Conservation (phyloP, 2,797 vertebrate species). For the Coreius guichenoti region DNA sequence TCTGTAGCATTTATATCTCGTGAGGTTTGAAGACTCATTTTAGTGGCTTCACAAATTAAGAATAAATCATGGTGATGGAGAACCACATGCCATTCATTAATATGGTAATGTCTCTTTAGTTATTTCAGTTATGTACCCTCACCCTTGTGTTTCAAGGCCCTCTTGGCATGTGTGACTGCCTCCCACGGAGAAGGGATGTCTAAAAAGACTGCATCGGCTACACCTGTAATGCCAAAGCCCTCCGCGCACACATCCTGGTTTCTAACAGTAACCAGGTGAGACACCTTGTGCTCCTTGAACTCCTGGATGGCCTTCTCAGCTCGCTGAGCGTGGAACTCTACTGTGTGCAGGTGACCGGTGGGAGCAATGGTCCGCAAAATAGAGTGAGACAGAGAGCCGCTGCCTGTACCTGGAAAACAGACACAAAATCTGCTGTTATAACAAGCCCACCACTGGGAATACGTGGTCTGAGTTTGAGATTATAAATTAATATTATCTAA, state of each 20-base stretch:
- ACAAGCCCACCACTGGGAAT: not conserved
- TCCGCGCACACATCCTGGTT: slow-evolving; percentile 95
- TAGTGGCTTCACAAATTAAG: not conserved
- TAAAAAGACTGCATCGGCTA: slow-evolving; percentile 93
- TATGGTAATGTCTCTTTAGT: not conserved
- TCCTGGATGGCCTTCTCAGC: slow-evolving; percentile 89
- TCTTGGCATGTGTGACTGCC: slow-evolving; percentile 89
- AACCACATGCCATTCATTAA: not conserved
- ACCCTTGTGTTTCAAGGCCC: slow-evolving; percentile 90
- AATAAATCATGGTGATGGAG: not conserved
- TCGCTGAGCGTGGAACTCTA: slow-evolving; percentile 96
- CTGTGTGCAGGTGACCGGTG: slow-evolving; percentile 92
- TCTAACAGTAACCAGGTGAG: slow-evolving; percentile 90
- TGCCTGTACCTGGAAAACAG: slow-evolving; percentile 87
- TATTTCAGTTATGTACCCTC: slow-evolving; percentile 21
- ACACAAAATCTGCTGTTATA: not conserved
- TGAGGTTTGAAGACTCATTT: not conserved
- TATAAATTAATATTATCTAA: not conserved
- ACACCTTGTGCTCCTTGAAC: slow-evolving; percentile 89
- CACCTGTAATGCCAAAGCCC: slow-evolving; percentile 87
- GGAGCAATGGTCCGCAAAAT: slow-evolving; percentile 93
- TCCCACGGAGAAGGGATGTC: slow-evolving; percentile 98
- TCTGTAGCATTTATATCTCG: not conserved
- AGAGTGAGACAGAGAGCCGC: slow-evolving; percentile 94
- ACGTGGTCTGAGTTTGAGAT: not conserved